Percentiles rank a stretch among this genome's conserved stretches.
Evolutionary conservation across 1,140 invertebrate genomes (phyloP).

Genomic region (Hylaeus anthracinus): DNA sequence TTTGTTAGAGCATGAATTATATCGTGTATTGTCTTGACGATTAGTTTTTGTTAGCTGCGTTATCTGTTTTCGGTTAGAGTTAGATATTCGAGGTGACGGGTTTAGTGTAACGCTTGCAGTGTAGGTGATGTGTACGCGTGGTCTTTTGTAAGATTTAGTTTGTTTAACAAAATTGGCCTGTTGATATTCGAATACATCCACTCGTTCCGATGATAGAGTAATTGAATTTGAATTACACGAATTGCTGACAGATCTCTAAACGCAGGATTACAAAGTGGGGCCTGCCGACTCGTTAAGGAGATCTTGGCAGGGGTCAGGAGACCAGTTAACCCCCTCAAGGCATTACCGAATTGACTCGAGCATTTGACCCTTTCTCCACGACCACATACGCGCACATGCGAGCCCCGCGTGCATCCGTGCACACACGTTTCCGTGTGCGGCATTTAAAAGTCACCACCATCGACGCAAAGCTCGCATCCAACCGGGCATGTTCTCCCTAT

Average conservation of each 20-base stretch:
- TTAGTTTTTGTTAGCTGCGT: no score
- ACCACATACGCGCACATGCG: slow-evolving; percentile 29
- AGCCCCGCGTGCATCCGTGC: slow-evolving; percentile 2
- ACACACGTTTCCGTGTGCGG: slow-evolving; percentile 3
- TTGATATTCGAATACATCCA: no score
- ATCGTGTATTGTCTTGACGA: no score
- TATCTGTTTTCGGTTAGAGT: no score
- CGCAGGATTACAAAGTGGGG: slow-evolving; percentile 51
- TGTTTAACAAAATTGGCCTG: no score
- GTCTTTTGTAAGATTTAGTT: no score
- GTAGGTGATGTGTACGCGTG: no score
- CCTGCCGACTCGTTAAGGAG: slow-evolving; percentile 55
- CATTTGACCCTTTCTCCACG: slow-evolving; percentile 70
- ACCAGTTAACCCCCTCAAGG: slow-evolving; percentile 70
- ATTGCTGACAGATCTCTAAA: slow-evolving; percentile 27
- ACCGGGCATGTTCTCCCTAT: slow-evolving; percentile 42
- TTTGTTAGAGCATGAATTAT: no score
- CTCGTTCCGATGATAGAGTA: no score
- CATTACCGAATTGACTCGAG: slow-evolving; percentile 75
- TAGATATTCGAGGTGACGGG: no score
- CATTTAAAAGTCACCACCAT: slow-evolving; percentile 27
- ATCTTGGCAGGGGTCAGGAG: slow-evolving; percentile 67
- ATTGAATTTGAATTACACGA: neutral
- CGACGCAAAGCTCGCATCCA: slow-evolving; percentile 40
- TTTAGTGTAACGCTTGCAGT: no score